Conservation (phyloP, 2,888 invertebrate genomes). For the Oligia latruncula region DNA sequence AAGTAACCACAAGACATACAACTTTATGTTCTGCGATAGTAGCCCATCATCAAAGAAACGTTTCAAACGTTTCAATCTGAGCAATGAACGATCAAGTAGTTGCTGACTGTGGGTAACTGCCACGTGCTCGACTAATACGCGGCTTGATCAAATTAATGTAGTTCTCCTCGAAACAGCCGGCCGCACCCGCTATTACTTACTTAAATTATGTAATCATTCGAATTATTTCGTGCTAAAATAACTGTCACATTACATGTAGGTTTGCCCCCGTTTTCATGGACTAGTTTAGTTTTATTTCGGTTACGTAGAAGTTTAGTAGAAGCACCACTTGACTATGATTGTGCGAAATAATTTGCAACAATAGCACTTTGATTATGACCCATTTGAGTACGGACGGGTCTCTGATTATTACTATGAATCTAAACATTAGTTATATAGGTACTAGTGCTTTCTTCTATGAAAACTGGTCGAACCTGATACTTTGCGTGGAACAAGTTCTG, state of each 20-base stretch:
- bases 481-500: not conserved
- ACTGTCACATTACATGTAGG: conserved; percentile 41
- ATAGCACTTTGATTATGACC: conserved; percentile 4
- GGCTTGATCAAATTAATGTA: conserved; percentile 32
- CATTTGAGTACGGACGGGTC: not conserved
- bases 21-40: not conserved
- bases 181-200: conserved; percentile 58
- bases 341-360: conserved; percentile 16
- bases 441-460: not conserved
- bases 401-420: not conserved
- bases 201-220: conserved; percentile 52
- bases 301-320: conserved; percentile 8
- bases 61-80: conserved; percentile 2
- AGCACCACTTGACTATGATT: conserved; percentile 22
- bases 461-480: not conserved
- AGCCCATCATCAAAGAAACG: not conserved
- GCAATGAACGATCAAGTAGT: not conserved
- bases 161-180: conserved; percentile 29
- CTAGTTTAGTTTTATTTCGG: conserved; percentile 54
- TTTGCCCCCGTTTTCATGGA: conserved; percentile 37
- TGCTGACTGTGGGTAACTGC: not conserved
- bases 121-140: conserved; percentile 20
- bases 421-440: not conserved
- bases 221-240: conserved; percentile 46
- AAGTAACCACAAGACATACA: no score